Evolutionary conservation across 2,888 invertebrate species (phyloP).

Genomic region (Syrista parreyssii): DNA sequence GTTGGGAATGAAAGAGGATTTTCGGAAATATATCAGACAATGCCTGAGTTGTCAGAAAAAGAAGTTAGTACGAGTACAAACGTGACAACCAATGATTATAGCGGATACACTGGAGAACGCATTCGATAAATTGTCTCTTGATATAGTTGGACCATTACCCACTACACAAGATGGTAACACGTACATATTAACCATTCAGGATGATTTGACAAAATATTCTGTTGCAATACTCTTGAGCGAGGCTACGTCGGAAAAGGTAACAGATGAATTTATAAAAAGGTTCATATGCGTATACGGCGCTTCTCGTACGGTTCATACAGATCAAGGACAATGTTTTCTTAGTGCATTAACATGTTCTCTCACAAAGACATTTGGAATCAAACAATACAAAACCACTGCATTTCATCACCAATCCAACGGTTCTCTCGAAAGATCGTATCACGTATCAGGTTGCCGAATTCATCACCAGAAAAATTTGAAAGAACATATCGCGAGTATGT

Average conservation of each 20-base stretch:
- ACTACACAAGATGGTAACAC: slow-evolving; percentile 3
- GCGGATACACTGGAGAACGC: slow-evolving; percentile 22
- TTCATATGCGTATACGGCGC: slow-evolving; percentile 23
- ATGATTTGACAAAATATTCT: slow-evolving; percentile 19
- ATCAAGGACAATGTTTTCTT: slow-evolving; percentile 28
- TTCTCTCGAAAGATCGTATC: slow-evolving; percentile 25
- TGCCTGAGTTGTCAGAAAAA: slow-evolving; percentile 24
- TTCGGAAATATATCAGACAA: slow-evolving; percentile 17
- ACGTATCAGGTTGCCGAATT: slow-evolving; percentile 16
- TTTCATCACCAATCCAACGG: slow-evolving; percentile 28
- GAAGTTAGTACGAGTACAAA: slow-evolving; percentile 10
- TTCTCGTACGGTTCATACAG: slow-evolving; percentile 23
- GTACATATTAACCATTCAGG: slow-evolving; percentile 24
- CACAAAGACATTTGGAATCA: slow-evolving; percentile 22
- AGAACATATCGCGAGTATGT: slow-evolving; percentile 22
- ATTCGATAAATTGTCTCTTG: slow-evolving; percentile 29
- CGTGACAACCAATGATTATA: slow-evolving; percentile 20
- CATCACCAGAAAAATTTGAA: slow-evolving; percentile 1
- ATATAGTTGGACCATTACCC: slow-evolving; percentile 25
- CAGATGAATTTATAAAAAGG: slow-evolving; percentile 17
- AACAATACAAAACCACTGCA: slow-evolving; percentile 21
- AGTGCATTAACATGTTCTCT: slow-evolving; percentile 20
- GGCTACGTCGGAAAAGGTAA: slow-evolving; percentile 29
- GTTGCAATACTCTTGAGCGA: slow-evolving; percentile 23
- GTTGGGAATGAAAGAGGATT: slow-evolving; percentile 19